phyloP scores from a whole-genome alignment of 2,797 vertebrate genomes.

The Pipistrellus nathusii region DNA sequence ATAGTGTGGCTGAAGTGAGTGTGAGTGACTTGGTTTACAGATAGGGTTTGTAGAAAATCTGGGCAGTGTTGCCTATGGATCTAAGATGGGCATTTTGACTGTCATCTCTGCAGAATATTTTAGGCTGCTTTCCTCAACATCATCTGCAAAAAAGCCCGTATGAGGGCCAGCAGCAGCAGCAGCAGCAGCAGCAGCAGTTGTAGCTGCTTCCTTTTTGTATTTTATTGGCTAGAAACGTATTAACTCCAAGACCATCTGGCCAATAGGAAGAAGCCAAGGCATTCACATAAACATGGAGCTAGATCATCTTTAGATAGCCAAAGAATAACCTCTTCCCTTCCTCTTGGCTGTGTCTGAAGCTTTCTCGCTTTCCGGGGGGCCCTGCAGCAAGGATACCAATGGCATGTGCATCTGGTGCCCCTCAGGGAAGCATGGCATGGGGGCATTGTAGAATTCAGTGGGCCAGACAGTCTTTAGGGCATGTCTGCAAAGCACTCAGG shows the following conservation, averaged over 20 bases:
- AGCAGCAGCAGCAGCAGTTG: not conserved
- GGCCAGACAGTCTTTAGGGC: not conserved
- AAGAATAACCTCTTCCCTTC: not conserved
- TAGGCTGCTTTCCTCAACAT: not conserved
- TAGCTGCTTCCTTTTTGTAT: not conserved
- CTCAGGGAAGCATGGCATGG: not conserved
- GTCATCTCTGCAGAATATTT: not conserved
- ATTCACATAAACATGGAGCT: not conserved
- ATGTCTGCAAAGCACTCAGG: not conserved
- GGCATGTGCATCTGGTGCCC: not conserved
- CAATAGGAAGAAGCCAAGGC: constrained; percentile 52
- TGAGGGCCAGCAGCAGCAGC: not conserved
- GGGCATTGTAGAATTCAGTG: not conserved
- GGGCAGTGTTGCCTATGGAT: not conserved
- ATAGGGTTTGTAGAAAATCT: not conserved
- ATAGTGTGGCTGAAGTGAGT: not conserved
- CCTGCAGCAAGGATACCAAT: not conserved
- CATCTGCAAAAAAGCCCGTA: not conserved
- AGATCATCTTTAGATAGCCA: not conserved
- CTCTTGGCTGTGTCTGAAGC: not conserved
- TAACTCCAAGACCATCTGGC: constrained; percentile 58
- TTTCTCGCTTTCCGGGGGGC: not conserved
- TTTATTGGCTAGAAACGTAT: constrained; percentile 36
- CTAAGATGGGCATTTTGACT: not conserved
- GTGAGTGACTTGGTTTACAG: not conserved